Evolutionary conservation across 2,888 invertebrate genomes (phyloP).

Genomic region (Pseudanteris insignis): DNA sequence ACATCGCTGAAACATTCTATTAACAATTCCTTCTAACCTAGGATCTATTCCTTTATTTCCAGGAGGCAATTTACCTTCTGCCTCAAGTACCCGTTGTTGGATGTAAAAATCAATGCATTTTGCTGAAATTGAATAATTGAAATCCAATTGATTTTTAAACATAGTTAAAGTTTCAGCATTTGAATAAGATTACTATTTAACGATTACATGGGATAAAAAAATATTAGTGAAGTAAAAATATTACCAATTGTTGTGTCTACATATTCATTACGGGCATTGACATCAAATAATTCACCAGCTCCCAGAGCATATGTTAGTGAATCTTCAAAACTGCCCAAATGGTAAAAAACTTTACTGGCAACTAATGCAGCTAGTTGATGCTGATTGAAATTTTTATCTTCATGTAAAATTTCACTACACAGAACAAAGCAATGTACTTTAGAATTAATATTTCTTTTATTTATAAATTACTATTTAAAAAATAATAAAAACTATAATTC

Average conservation of each 20-base stretch:
- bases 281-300: conserved; percentile 94
- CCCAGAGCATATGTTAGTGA: conserved; percentile 97
- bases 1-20: conserved; percentile 96
- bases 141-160: too few relatives aligned
- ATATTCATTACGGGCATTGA: conserved; percentile 93
- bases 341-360: conserved; percentile 98
- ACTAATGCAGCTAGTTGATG: conserved; percentile 95
- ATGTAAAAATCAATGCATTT: conserved; percentile 98
- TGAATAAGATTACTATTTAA: too few relatives aligned
- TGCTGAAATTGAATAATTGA: too few relatives aligned
- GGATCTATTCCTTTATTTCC: conserved; percentile 78
- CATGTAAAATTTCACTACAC: conserved; percentile 91
- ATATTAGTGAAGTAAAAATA: too few relatives aligned
- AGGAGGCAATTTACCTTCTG: conserved; percentile 72
- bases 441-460: too few relatives aligned
- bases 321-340: conserved; percentile 96
- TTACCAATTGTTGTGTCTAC: conserved; percentile 92
- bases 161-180: too few relatives aligned
- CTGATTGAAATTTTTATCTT: conserved; percentile 88
- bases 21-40: conserved; percentile 90
- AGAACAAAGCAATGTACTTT: too few relatives aligned
- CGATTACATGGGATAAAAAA: too few relatives aligned
- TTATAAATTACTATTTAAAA: too few relatives aligned
- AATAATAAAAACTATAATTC: conserved; percentile 13
- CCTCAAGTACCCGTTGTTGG: conserved; percentile 81